A percentile compares a stretch with the other conserved stretches of the same genome.
These are phyloP conservation scores for Diarsia mendica DNA, from an alignment of 2,888 invertebrate genomes.

Conservation along the genomic window DNA sequence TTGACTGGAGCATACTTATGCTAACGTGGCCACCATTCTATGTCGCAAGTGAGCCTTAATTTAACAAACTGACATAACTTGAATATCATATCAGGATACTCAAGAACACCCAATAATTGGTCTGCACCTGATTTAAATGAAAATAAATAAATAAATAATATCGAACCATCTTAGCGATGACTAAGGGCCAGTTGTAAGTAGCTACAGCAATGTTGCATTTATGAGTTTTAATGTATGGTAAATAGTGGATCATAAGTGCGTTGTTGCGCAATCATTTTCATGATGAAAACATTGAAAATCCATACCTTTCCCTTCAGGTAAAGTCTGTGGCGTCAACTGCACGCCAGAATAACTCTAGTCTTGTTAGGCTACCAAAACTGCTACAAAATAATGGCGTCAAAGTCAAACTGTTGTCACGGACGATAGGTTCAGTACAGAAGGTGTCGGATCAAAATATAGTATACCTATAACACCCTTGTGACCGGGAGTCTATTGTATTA, in stretches of 20 bases:
- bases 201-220: not conserved
- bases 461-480: not conserved
- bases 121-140: no score
- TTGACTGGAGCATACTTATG: not conserved
- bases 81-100: not conserved
- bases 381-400: not conserved
- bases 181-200: not conserved
- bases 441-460: not conserved
- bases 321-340: no score
- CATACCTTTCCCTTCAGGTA: not conserved
- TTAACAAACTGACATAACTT: slow-evolving; percentile 16
- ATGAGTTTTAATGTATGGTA: not conserved
- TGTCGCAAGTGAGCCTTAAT: not conserved
- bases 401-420: not conserved
- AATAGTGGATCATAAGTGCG: slow-evolving; percentile 1
- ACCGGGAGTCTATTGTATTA: not conserved
- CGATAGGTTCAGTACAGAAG: not conserved
- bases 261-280: not conserved
- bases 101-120: slow-evolving; percentile 15
- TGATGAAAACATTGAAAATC: not conserved
- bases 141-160: no score
- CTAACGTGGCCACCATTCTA: not conserved
- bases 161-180: slow-evolving; percentile 17
- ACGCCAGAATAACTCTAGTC: not conserved
- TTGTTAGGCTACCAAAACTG: not conserved